These are phyloP conservation scores for Panthera tigris DNA, from an alignment of 2,113 vertebrate species.

Conservation along the genomic window DNA sequence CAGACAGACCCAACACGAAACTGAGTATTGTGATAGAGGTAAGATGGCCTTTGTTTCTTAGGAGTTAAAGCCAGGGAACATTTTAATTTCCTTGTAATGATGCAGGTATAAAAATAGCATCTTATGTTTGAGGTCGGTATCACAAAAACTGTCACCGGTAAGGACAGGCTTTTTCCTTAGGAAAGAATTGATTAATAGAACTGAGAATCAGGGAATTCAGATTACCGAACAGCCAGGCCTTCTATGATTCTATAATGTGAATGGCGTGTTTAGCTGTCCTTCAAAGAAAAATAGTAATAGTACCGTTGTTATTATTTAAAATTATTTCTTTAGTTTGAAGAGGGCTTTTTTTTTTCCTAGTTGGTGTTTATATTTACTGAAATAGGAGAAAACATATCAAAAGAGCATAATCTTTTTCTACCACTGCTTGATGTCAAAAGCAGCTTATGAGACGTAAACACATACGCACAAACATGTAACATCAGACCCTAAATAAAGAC, in stretches of 20 bases:
- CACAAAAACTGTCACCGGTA: slow-evolving; percentile 14
- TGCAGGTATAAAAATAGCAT: slow-evolving; percentile 23
- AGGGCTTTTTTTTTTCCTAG: not conserved
- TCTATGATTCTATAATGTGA: slow-evolving; percentile 27
- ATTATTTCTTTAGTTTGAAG: slow-evolving; percentile 38
- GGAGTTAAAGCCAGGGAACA: not conserved
- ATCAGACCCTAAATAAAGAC: slow-evolving; percentile 79
- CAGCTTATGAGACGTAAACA: slow-evolving; percentile 72
- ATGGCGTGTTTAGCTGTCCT: slow-evolving; percentile 9
- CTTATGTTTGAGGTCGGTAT: slow-evolving; percentile 4
- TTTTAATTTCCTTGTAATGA: slow-evolving; percentile 45
- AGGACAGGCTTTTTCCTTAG: not conserved
- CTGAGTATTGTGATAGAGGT: not conserved
- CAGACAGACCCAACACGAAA: not conserved
- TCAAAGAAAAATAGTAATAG: slow-evolving; percentile 33
- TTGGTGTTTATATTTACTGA: slow-evolving; percentile 63
- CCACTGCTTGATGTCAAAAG: slow-evolving; percentile 66
- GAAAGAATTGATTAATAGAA: slow-evolving; percentile 17
- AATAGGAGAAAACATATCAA: slow-evolving; percentile 55
- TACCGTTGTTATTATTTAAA: not conserved
- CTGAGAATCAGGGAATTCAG: slow-evolving; percentile 11
- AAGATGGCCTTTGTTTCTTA: slow-evolving; percentile 23
- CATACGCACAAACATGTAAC: slow-evolving; percentile 73
- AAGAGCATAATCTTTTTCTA: slow-evolving; percentile 64
- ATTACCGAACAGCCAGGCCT: not conserved